Base-by-base conservation (phyloP, 2,797 vertebrate species). In the Sciurus vulgaris region DNA sequence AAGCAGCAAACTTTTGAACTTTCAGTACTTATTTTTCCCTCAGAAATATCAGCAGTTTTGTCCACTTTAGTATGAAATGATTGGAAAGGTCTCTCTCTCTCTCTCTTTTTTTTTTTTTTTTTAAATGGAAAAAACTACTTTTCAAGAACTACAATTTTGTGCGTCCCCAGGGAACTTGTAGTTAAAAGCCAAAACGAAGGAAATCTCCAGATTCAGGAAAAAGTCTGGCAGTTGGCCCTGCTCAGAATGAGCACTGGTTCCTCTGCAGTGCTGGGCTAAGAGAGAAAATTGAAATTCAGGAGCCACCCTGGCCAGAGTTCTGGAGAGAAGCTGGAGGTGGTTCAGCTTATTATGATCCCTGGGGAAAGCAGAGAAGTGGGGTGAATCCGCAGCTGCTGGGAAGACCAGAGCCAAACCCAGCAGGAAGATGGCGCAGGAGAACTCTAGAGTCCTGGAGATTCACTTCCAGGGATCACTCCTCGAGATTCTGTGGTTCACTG, bases 111-210 rank as follows among this genome's bases (percentile, higher is more conserved):
- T 17, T 86, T 94, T 78, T 65, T 70, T 90, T 86, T n/a, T n/a
- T n/a, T n/a, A n/a, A 63, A 74, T 17, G 30, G 74, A 89, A 93
- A 95, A 91, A 67, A 70, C 35, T 89, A 92, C 74, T 95, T 96
- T 97, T 96, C 65, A 96, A 96, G 90, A 92, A 93, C 74, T 86
- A 67, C 73, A 47, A 96, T 89, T 92, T 96, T 94, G 18, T 86
- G 47, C 76, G 14, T 92, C 59, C 59, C 85, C 77, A 14, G 82
- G 78, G 82, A 93, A 78, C 51, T 44, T 72, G 28, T 61, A 87
- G 6, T 79, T 56, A 22, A 89, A 94, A 90, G 83, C 63, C 86
- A 86, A 94, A 93, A 93, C 15, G 69, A 96, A 96, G 49, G 91
- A 95, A 93, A 72, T 79, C 30, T 96, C 94, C 51, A 73, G 92